These are phyloP conservation scores for Lycocorax pyrrhopterus DNA, from an alignment of 2,113 vertebrate genomes.

Conservation along the genomic window DNA sequence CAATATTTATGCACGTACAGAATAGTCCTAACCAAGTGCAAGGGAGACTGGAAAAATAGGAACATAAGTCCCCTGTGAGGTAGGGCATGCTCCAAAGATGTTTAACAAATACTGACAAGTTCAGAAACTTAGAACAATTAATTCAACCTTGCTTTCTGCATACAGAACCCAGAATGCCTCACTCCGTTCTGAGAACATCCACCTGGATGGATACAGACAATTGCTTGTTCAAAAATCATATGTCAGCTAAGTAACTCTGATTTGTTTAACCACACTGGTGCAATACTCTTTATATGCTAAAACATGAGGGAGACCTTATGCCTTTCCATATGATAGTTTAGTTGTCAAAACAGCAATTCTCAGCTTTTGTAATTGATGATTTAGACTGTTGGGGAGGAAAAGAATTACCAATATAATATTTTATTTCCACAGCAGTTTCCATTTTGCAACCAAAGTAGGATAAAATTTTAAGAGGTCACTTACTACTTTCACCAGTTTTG, in stretches of 20 bases:
- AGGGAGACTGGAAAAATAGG: neutral
- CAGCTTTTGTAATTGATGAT: neutral
- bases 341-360: neutral
- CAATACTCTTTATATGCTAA: neutral
- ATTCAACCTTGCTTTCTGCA: neutral
- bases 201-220: neutral
- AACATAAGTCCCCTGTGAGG: neutral
- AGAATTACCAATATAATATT: neutral
- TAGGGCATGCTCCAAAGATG: neutral
- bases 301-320: neutral
- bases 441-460: neutral
- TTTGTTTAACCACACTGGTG: neutral
- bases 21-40: neutral
- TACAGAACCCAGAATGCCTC: neutral
- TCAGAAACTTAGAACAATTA: neutral
- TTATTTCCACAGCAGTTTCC: neutral
- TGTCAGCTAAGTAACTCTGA: neutral
- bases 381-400: neutral
- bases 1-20: neutral
- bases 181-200: neutral
- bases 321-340: neutral
- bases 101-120: neutral
- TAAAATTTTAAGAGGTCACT: neutral
- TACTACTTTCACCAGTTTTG: neutral
- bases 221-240: neutral